These are phyloP conservation scores for Orestias chungarensis DNA, from an alignment of 2,797 vertebrate species.

Conservation along the genomic window DNA sequence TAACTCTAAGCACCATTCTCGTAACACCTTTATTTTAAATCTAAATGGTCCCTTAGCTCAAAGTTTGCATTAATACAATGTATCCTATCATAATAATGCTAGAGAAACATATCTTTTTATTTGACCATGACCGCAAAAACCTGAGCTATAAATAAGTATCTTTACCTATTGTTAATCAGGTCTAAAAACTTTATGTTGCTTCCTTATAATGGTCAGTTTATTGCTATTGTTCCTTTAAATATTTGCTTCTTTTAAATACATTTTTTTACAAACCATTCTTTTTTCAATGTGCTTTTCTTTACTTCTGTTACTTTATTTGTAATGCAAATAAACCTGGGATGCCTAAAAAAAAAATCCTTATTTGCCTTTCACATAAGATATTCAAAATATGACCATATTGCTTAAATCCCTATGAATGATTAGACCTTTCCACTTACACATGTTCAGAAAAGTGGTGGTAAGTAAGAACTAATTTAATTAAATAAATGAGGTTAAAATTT, in stretches of 20 bases:
- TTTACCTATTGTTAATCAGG: not conserved
- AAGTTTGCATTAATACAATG: not conserved
- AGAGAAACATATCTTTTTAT: not conserved
- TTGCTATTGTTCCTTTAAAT: not conserved
- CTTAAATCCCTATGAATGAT: not conserved
- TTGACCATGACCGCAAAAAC: not conserved
- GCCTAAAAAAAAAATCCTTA: not conserved
- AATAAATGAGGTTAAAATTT: no score
- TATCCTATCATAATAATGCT: not conserved
- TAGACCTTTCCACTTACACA: slow-evolving; percentile 47
- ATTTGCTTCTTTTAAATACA: not conserved
- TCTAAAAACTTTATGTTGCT: not conserved
- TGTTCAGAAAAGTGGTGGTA: slow-evolving; percentile 29
- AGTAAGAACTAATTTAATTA: slow-evolving; percentile 57
- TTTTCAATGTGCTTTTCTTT: not conserved
- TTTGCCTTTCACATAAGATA: slow-evolving; percentile 16
- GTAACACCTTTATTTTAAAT: not conserved
- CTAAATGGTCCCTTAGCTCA: not conserved
- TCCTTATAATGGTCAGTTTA: not conserved
- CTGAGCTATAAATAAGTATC: not conserved
- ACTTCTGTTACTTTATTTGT: not conserved
- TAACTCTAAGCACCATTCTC: not conserved
- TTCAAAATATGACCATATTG: slow-evolving; percentile 11
- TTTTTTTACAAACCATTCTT: not conserved
- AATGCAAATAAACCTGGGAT: not conserved